A percentile compares a stretch with the other conserved stretches of the same genome.
These are phyloP conservation scores for Cantharis rustica DNA, from an alignment of 2,888 invertebrate species.

Conservation along the genomic window DNA sequence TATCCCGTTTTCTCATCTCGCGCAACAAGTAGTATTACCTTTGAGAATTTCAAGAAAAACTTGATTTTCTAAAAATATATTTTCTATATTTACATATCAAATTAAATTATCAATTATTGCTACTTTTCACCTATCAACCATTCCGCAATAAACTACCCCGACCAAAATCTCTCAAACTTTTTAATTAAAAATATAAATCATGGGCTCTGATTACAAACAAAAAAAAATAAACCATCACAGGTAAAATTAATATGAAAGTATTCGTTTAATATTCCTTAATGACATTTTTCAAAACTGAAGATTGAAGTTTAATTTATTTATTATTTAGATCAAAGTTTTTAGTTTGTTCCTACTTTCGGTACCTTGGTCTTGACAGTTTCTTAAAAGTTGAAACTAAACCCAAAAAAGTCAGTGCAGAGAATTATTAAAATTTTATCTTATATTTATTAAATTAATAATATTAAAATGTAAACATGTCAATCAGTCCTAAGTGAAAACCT, in stretches of 20 bases:
- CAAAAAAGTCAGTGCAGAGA: too few species aligned
- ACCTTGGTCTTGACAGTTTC: too few species aligned
- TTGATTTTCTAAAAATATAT: background rate
- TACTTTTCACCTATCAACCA: background rate
- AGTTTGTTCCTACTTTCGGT: too few species aligned
- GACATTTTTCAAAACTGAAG: background rate
- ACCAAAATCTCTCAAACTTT: background rate
- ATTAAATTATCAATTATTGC: background rate
- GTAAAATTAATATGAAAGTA: background rate
- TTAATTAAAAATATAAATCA: background rate
- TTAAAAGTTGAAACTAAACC: too few species aligned
- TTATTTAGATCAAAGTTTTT: background rate
- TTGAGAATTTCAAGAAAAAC: background rate
- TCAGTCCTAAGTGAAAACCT: too few species aligned
- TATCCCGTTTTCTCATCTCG: constrained; percentile 31
- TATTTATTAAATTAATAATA: too few species aligned
- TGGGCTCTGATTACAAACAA: background rate
- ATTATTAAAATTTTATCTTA: too few species aligned
- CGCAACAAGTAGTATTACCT: constrained; percentile 37
- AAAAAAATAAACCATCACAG: background rate
- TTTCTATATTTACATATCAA: background rate
- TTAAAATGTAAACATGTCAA: too few species aligned
- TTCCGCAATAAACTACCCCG: background rate
- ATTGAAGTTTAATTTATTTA: background rate
- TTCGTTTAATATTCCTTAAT: background rate